phyloP scores from a whole-genome alignment of 2,797 vertebrate species.

The Meriones psammophilus region DNA sequence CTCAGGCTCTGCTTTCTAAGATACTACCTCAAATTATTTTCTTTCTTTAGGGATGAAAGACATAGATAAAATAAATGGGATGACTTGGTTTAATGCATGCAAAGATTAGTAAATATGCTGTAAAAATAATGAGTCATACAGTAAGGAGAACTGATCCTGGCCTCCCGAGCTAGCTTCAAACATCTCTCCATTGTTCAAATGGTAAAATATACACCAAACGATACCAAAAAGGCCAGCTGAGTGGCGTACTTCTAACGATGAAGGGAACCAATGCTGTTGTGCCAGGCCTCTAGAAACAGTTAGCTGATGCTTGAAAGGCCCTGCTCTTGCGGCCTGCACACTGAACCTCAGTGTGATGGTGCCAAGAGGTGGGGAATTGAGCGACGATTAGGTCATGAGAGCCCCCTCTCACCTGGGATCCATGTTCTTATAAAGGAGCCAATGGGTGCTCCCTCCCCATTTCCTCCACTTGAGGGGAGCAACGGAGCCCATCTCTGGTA shows the following conservation, averaged over 20 bases:
- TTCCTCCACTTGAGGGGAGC: background rate
- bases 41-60: slow-evolving; percentile 50
- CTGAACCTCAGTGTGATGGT: background rate
- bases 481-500: background rate
- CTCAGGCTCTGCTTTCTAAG: background rate
- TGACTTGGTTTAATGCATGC: background rate
- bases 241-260: background rate
- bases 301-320: background rate
- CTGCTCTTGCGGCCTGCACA: background rate
- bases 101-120: background rate
- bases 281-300: background rate
- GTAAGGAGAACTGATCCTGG: slow-evolving; percentile 19
- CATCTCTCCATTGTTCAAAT: background rate
- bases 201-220: background rate
- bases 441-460: background rate
- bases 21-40: background rate
- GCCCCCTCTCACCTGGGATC: background rate
- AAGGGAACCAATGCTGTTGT: background rate
- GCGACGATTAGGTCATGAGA: background rate
- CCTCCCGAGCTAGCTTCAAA: background rate
- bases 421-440: background rate
- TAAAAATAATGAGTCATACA: slow-evolving; percentile 1
- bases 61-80: background rate
- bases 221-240: background rate
- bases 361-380: background rate